phyloP scores from a whole-genome alignment of 2,888 invertebrate genomes.

The Neuroscelio doddi region DNA sequence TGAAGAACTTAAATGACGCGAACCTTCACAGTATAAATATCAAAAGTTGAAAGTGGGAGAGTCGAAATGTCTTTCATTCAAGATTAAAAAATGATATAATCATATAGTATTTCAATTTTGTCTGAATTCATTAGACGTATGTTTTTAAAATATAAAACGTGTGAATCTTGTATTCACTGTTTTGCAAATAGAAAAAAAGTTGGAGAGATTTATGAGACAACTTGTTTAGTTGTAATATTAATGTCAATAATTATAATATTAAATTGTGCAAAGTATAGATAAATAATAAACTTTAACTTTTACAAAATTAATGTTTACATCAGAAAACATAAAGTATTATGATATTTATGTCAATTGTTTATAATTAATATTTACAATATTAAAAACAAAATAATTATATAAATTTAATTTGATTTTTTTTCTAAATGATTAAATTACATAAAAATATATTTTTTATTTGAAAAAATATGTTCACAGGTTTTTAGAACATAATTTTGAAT shows the following conservation, averaged over 20 bases:
- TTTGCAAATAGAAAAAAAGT: constrained; percentile 1
- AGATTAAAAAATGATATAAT: constrained; percentile 19
- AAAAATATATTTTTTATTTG: too few species aligned
- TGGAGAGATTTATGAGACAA: constrained; percentile 22
- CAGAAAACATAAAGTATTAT: too few species aligned
- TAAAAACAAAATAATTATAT: too few species aligned
- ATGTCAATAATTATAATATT: constrained; percentile 36
- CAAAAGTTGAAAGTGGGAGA: constrained; percentile 47
- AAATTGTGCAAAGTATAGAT: constrained; percentile 16
- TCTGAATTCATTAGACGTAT: constrained; percentile 25
- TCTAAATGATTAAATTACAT: too few species aligned
- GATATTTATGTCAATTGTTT: too few species aligned
- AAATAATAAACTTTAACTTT: too few species aligned
- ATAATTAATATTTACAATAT: too few species aligned
- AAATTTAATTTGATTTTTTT: too few species aligned
- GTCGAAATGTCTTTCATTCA: constrained; percentile 32
- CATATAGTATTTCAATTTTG: constrained; percentile 25
- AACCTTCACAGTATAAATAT: constrained; percentile 45
- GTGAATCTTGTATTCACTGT: neutral
- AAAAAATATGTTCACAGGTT: too few species aligned
- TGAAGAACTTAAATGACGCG: constrained; percentile 39
- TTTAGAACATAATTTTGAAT: too few species aligned
- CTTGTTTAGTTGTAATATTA: constrained; percentile 31
- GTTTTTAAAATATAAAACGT: neutral
- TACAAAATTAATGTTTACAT: too few species aligned